Conservation (phyloP, 2,888 invertebrate genomes). For the Lasioglossum leucozonium region DNA sequence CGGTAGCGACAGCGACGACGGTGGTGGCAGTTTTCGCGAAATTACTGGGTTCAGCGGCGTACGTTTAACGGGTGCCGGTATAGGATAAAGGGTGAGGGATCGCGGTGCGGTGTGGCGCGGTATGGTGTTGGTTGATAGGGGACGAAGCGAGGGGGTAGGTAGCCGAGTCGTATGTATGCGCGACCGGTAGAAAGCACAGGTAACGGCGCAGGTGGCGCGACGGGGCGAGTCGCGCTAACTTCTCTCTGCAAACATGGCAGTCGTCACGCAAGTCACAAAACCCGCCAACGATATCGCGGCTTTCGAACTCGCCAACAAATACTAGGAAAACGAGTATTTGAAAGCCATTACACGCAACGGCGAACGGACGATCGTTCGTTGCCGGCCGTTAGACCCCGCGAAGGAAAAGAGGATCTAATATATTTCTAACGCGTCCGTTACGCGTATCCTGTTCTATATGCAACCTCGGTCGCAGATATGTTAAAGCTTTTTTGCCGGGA, state of each 20-base stretch:
- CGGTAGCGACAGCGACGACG: constrained; percentile 56
- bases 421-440: not conserved
- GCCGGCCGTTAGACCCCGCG: constrained; percentile 18
- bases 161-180: constrained; percentile 36
- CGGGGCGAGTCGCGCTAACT: constrained; percentile 65
- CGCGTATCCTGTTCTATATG: not conserved
- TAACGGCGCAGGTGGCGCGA: constrained; percentile 70
- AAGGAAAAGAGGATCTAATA: not conserved
- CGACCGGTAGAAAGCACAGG: constrained; percentile 46
- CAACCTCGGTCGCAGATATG: not conserved
- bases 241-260: constrained; percentile 81
- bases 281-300: constrained; percentile 73
- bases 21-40: constrained; percentile 69
- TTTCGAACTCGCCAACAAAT: constrained; percentile 56
- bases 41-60: constrained; percentile 63
- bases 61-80: constrained; percentile 55
- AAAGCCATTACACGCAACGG: constrained; percentile 56
- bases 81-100: constrained; percentile 30
- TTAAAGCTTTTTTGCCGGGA: constrained; percentile 27
- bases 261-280: constrained; percentile 81
- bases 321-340: constrained; percentile 56
- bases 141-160: constrained; percentile 11
- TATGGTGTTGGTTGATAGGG: constrained; percentile 27
- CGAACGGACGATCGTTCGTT: constrained; percentile 26
- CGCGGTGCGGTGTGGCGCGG: constrained; percentile 21